Evolutionary conservation across 2,113 vertebrate genomes (phyloP).

Genomic region (Cyanocitta stelleri): DNA sequence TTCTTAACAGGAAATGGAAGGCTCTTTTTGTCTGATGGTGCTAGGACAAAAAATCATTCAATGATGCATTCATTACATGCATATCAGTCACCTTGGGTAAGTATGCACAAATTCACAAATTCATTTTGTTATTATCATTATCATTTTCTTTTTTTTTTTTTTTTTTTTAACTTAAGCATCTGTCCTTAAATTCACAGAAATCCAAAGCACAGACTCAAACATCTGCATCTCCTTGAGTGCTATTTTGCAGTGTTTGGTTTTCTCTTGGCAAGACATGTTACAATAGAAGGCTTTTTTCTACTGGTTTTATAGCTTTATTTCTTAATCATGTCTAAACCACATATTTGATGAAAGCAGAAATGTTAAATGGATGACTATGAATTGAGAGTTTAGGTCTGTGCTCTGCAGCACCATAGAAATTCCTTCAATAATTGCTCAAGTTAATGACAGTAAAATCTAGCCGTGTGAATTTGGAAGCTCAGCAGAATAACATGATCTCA

Average conservation of each 20-base stretch:
- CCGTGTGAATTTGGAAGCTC: neutral
- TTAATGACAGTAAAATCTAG: neutral
- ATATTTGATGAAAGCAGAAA: neutral
- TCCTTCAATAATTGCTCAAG: neutral
- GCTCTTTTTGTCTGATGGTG: neutral
- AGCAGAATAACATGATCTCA: neutral
- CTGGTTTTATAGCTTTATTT: neutral
- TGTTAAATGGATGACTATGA: neutral
- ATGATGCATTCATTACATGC: neutral
- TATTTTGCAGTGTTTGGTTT: neutral
- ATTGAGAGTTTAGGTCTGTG: neutral
- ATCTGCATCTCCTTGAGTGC: neutral
- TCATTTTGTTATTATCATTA: rapidly evolving
- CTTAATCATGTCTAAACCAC: neutral
- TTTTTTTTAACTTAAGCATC: neutral
- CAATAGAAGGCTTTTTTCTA: neutral
- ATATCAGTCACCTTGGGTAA: neutral
- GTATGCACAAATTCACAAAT: neutral
- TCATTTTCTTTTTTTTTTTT: rapidly evolving
- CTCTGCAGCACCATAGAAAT: neutral
- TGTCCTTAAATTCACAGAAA: neutral
- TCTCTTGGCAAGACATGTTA: neutral
- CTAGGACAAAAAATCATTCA: neutral
- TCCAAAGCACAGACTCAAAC: neutral
- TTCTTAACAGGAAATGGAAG: neutral